These are phyloP conservation scores for Flexamia atlantica DNA, from an alignment of 2,888 invertebrate species.

Conservation along the genomic window DNA sequence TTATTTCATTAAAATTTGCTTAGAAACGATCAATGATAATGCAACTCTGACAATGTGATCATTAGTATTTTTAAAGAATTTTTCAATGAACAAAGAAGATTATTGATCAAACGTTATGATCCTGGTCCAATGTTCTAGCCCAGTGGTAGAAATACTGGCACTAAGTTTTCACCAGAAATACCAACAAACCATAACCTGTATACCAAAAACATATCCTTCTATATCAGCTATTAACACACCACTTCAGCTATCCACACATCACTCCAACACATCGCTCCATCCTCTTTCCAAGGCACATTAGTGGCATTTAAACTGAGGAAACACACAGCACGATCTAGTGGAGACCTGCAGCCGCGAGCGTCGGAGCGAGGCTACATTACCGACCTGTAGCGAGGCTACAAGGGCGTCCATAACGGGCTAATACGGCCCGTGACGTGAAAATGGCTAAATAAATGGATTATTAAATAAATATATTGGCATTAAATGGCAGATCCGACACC, in stretches of 20 bases:
- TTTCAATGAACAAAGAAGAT: too few relatives aligned
- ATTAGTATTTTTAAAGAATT: too few relatives aligned
- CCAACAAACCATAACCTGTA: too few relatives aligned
- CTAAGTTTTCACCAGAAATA: too few relatives aligned
- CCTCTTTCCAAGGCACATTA: neutral
- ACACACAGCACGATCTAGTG: neutral
- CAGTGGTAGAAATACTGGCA: too few relatives aligned
- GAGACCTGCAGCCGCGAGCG: neutral
- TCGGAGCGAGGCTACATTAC: neutral
- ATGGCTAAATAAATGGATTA: constrained; percentile 37
- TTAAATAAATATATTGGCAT: constrained; percentile 46
- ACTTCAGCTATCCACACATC: neutral
- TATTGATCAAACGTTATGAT: too few relatives aligned
- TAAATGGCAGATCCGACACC: constrained; percentile 21
- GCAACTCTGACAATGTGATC: too few relatives aligned
- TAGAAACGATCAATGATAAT: too few relatives aligned
- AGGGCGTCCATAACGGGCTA: constrained; percentile 6
- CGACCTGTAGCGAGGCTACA: neutral
- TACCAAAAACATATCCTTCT: too few relatives aligned
- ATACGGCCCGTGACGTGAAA: constrained; percentile 17
- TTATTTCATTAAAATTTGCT: too few relatives aligned
- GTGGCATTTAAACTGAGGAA: neutral
- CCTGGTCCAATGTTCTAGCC: too few relatives aligned
- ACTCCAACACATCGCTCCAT: neutral
- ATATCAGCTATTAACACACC: too few relatives aligned